Conservation (phyloP, 2,888 invertebrate genomes). For the Euclidia mi region DNA sequence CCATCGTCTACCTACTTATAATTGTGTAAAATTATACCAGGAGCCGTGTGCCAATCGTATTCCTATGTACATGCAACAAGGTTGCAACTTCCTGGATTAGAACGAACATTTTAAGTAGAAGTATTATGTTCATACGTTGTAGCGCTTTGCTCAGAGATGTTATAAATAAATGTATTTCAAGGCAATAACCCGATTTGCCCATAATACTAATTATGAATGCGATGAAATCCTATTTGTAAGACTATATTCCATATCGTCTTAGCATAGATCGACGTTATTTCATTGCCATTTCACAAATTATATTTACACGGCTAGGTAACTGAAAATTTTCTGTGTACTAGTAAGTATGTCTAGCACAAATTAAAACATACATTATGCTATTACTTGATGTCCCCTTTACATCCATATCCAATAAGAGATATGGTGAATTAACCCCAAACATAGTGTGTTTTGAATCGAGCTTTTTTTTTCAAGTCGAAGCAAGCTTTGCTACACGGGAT, state of each 20-base stretch:
- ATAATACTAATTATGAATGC: no score
- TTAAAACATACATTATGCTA: no score
- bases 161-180: neutral
- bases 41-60: conserved; percentile 28
- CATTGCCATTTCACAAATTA: no score
- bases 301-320: no score
- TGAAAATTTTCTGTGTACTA: no score
- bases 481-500: conserved; percentile 74
- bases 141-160: neutral
- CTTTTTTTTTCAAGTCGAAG: conserved; percentile 71
- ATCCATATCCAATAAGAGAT: neutral
- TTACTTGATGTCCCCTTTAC: no score
- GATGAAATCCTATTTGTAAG: no score
- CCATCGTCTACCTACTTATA: conserved; percentile 58
- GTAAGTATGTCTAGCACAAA: no score
- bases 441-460: conserved; percentile 71
- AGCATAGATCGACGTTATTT: no score
- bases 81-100: neutral
- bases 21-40: conserved; percentile 39
- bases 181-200: neutral
- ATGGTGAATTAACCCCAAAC: conserved; percentile 1
- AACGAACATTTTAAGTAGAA: neutral
- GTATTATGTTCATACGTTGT: neutral
- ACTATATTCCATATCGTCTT: no score
- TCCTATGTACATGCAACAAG: neutral